Conservation (phyloP, 2,888 invertebrate genomes). For the Mimachlamys varia region DNA sequence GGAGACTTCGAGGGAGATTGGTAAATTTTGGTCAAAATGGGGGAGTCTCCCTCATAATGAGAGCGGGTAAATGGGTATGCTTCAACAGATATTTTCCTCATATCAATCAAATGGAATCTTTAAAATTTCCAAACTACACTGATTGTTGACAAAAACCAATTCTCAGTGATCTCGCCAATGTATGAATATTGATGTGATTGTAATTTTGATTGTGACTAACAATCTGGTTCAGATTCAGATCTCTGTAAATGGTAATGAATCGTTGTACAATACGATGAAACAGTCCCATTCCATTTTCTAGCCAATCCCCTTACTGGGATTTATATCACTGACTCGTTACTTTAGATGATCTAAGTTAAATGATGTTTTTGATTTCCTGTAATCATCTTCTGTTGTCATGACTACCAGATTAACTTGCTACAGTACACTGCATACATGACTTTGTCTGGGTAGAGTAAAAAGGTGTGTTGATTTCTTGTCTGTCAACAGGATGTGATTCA, state of each 20-base stretch:
- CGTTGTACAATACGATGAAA: background rate
- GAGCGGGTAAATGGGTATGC: too few species aligned
- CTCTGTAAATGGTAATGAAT: background rate
- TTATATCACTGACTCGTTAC: background rate
- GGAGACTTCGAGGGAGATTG: too few species aligned
- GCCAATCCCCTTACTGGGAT: background rate
- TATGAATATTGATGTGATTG: too few species aligned
- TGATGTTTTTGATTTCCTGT: background rate
- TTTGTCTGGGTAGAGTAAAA: background rate
- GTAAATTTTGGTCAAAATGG: too few species aligned
- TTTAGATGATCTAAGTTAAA: background rate
- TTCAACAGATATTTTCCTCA: too few species aligned
- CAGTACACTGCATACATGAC: background rate
- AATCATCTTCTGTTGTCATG: background rate
- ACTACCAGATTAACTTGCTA: background rate
- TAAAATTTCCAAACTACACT: background rate
- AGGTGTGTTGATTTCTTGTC: background rate
- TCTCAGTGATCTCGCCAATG: too few species aligned
- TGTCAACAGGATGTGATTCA: slow-evolving; percentile 1
- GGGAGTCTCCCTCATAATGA: too few species aligned
- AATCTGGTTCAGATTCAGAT: background rate
- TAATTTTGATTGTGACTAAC: background rate
- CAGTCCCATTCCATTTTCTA: background rate
- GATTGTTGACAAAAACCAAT: background rate
- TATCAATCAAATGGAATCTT: background rate